Evolutionary conservation across 2,888 invertebrate genomes (phyloP).

Genomic region (Sarcophaga variegata): DNA sequence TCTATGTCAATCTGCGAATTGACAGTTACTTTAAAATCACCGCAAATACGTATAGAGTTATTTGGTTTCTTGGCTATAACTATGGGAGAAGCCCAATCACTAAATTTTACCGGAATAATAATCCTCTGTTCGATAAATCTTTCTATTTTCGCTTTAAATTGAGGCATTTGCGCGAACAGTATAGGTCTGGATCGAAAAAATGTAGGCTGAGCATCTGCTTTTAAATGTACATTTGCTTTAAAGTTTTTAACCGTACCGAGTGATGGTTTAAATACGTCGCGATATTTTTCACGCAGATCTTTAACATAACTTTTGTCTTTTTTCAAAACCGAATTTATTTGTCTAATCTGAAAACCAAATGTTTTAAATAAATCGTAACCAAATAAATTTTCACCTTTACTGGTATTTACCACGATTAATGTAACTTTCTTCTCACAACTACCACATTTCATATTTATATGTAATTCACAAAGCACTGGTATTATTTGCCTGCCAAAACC

Average conservation of each 20-base stretch:
- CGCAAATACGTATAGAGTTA: slow-evolving; percentile 71
- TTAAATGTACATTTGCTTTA: slow-evolving; percentile 41
- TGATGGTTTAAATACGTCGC: slow-evolving; percentile 74
- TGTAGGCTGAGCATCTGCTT: slow-evolving; percentile 58
- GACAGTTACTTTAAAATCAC: slow-evolving; percentile 68
- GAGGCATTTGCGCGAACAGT: slow-evolving; percentile 55
- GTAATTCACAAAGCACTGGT: not conserved
- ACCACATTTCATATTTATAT: slow-evolving; percentile 15
- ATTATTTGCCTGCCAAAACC: not conserved
- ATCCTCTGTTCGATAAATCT: slow-evolving; percentile 28
- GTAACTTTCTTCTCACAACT: not conserved
- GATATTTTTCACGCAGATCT: no score
- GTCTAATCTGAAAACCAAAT: not conserved
- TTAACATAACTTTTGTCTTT: no score
- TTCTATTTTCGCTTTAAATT: slow-evolving; percentile 30
- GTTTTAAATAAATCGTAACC: slow-evolving; percentile 14
- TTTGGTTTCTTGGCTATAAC: slow-evolving; percentile 75
- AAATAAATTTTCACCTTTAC: slow-evolving; percentile 10
- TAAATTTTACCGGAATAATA: slow-evolving; percentile 67
- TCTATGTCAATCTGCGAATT: slow-evolving; percentile 73
- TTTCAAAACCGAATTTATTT: slow-evolving; percentile 74
- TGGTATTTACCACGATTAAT: slow-evolving; percentile 33
- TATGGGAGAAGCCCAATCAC: slow-evolving; percentile 76
- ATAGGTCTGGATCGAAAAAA: slow-evolving; percentile 62
- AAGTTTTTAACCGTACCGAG: slow-evolving; percentile 52